Conservation (phyloP, 1,140 invertebrate species). For the Drosophila suzukii region DNA sequence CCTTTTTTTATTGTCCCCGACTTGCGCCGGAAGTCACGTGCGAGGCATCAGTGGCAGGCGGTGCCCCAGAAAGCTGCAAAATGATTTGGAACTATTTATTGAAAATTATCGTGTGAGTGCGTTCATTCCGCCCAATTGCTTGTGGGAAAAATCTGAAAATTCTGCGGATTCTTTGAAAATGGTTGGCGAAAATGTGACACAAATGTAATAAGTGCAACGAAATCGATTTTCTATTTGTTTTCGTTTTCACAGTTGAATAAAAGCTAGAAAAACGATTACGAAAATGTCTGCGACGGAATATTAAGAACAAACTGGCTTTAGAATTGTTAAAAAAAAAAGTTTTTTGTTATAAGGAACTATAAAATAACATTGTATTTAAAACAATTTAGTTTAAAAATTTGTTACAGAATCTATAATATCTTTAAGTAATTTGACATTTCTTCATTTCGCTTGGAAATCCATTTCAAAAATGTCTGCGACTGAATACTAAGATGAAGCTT, state of each 20-base stretch:
- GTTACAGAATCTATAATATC: too few species aligned
- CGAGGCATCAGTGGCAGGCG: slow-evolving; percentile 74
- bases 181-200: slow-evolving; percentile 49
- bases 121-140: slow-evolving; percentile 25
- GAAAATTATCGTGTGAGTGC: slow-evolving; percentile 72
- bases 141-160: slow-evolving; percentile 18
- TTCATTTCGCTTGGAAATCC: too few species aligned
- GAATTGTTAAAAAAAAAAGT: neutral
- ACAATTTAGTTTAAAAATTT: too few species aligned
- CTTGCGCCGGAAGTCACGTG: slow-evolving; percentile 66
- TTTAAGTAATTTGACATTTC: too few species aligned
- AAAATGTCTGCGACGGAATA: neutral
- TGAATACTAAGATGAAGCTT: too few species aligned
- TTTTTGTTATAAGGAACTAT: too few species aligned
- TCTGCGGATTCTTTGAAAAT: slow-evolving; percentile 26
- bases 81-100: slow-evolving; percentile 81
- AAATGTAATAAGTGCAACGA: slow-evolving; percentile 55
- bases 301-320: slow-evolving; percentile 7
- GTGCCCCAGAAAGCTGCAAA: slow-evolving; percentile 63
- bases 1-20: slow-evolving; percentile 70
- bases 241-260: slow-evolving; percentile 30
- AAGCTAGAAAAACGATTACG: slow-evolving; percentile 19
- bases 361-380: too few species aligned
- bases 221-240: slow-evolving; percentile 34
- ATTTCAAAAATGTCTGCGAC: too few species aligned